Conservation (phyloP, 2,888 invertebrate genomes). For the Cataglyphis rosenhaueri region DNA sequence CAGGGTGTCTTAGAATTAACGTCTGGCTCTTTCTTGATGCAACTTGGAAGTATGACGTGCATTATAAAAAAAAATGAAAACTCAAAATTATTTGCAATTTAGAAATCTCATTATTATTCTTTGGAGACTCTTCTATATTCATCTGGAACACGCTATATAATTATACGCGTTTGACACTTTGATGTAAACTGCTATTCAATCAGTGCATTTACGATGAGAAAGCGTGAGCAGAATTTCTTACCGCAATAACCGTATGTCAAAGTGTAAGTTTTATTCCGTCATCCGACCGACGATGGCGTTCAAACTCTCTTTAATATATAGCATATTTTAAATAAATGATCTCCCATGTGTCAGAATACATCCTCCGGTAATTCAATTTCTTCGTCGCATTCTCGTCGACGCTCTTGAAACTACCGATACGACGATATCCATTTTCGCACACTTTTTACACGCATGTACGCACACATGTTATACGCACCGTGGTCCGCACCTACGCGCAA, state of each 20-base stretch:
- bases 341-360: not conserved
- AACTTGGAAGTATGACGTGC: not conserved
- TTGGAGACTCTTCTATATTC: not conserved
- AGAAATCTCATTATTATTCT: not conserved
- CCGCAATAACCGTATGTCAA: conserved; percentile 34
- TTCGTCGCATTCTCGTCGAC: conserved; percentile 28
- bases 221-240: conserved; percentile 3
- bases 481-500: conserved; percentile 15
- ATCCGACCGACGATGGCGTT: not conserved
- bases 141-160: conserved; percentile 55
- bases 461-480: conserved; percentile 23
- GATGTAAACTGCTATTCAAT: conserved; percentile 51
- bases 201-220: conserved; percentile 4
- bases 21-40: not conserved
- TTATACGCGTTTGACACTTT: conserved; percentile 39
- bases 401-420: conserved; percentile 15
- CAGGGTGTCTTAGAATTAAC: not conserved
- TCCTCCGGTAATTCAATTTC: conserved; percentile 35
- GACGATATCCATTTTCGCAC: not conserved
- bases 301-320: not conserved
- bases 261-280: conserved; percentile 14
- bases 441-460: not conserved
- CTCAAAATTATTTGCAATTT: not conserved
- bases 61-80: not conserved
- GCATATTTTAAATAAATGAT: conserved; percentile 18